A percentile compares a stretch with the other conserved stretches of the same genome.
Conservation (phyloP, 2,113 vertebrate species). For the Sterna hirundo region DNA sequence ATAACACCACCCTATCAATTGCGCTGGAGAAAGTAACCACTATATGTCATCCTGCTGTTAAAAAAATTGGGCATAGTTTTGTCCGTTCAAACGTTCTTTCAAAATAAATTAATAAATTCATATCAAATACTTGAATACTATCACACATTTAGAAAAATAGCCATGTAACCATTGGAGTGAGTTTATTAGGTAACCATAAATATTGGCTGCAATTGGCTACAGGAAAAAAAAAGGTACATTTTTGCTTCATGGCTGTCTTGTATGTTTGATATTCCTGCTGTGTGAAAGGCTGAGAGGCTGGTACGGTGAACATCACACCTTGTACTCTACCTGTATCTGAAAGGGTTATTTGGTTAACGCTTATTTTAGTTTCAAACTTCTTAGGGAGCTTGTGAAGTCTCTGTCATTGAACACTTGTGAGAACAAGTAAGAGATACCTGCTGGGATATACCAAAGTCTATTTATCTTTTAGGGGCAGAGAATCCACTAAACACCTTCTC, state of each 20-base stretch:
- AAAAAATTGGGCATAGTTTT: neutral
- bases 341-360: neutral
- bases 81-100: neutral
- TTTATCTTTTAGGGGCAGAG: neutral
- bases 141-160: neutral
- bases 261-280: neutral
- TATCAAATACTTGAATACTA: neutral
- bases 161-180: neutral
- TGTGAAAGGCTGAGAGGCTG: neutral
- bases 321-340: too few species aligned
- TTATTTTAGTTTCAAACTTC: neutral
- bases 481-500: neutral
- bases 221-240: neutral
- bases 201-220: neutral
- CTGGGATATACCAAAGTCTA: neutral
- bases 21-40: neutral
- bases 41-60: neutral
- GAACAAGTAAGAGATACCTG: neutral
- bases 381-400: neutral
- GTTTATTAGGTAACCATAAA: neutral
- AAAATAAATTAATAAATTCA: neutral
- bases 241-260: neutral
- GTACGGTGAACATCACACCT: neutral
- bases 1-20: too few species aligned
- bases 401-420: neutral